These are phyloP conservation scores for Alces alces DNA, from an alignment of 2,113 vertebrate species.

Conservation along the genomic window DNA sequence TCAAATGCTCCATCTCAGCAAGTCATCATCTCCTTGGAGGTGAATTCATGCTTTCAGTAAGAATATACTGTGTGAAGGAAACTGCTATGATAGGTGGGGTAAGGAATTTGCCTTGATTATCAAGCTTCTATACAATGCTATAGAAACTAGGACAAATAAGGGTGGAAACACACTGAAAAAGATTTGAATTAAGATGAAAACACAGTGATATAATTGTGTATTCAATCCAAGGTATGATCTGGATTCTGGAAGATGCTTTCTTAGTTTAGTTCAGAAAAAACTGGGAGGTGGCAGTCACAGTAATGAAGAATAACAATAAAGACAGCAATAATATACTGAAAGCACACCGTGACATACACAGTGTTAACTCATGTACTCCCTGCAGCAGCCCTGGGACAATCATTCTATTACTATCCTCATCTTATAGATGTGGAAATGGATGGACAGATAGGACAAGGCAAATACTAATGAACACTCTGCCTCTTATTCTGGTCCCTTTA, in stretches of 20 bases:
- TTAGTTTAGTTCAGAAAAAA: background rate
- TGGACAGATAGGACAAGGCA: too few relatives aligned
- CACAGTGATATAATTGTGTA: background rate
- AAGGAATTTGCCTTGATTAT: background rate
- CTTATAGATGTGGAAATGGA: background rate
- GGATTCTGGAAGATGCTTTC: background rate
- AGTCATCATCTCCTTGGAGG: background rate
- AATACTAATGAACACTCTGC: background rate
- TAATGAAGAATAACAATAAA: background rate
- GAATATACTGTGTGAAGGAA: background rate
- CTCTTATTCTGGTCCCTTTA: background rate
- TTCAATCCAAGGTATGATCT: background rate
- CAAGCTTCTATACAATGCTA: background rate
- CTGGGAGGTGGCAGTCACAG: too few relatives aligned
- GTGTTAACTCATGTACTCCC: background rate
- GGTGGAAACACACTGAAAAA: background rate
- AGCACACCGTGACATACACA: background rate
- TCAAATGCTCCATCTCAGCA: background rate
- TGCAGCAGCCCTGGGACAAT: background rate
- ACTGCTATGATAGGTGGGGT: rapidly evolving
- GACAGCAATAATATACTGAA: background rate
- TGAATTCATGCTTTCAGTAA: background rate
- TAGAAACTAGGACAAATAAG: background rate
- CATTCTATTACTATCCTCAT: background rate
- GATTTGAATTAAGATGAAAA: background rate